These are phyloP conservation scores for Argynnis bischoffii DNA, from an alignment of 2,888 invertebrate genomes.

Conservation along the genomic window DNA sequence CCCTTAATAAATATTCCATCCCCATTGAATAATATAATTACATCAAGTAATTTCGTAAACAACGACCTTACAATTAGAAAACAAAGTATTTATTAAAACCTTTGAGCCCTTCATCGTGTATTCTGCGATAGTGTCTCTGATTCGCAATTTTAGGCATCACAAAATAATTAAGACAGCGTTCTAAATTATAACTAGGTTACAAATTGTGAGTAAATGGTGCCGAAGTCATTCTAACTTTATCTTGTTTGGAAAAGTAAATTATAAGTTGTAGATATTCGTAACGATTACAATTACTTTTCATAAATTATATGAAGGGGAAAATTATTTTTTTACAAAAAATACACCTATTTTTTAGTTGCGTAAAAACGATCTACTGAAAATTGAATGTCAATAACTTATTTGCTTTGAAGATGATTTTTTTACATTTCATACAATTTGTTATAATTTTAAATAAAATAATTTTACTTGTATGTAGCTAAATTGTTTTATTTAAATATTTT, in stretches of 20 bases:
- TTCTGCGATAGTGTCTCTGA: constrained; percentile 6
- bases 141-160: constrained; percentile 6
- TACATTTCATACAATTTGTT: not conserved
- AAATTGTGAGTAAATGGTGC: constrained; percentile 6
- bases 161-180: constrained; percentile 22
- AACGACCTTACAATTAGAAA: not conserved
- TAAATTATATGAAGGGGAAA: too few species aligned
- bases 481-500: constrained; percentile 2
- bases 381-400: not conserved
- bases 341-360: too few species aligned
- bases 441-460: not conserved
- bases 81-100: not conserved
- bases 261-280: too few species aligned
- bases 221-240: not conserved
- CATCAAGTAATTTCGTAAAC: constrained; percentile 9
- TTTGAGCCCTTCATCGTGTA: constrained; percentile 6
- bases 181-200: constrained; percentile 13
- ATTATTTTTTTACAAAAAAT: too few species aligned
- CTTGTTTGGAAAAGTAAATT: not conserved
- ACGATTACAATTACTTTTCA: too few species aligned
- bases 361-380: too few species aligned
- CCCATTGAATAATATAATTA: constrained; percentile 1
- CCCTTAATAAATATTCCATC: not conserved
- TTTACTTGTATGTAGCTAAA: not conserved
- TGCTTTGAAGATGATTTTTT: not conserved